phyloP scores from a whole-genome alignment of 2,888 invertebrate genomes.

The Meta bourneti region DNA sequence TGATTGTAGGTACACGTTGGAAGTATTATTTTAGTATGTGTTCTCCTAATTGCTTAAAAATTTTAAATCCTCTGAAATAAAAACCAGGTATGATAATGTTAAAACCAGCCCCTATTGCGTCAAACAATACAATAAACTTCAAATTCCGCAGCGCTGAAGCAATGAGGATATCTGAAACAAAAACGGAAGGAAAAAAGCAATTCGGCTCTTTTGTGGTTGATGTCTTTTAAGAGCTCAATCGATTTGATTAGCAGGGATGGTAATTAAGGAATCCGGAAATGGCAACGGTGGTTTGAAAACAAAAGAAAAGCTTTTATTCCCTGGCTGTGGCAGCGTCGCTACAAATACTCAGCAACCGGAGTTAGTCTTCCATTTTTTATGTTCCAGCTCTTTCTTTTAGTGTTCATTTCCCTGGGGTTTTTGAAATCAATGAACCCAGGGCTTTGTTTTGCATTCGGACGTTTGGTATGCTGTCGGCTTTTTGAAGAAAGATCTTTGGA shows the following conservation, averaged over 20 bases:
- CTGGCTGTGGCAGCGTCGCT: conserved; percentile 12
- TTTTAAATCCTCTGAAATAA: too few species aligned
- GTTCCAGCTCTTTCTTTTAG: not conserved
- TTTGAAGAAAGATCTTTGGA: not conserved
- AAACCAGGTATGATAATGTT: too few species aligned
- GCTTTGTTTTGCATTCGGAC: not conserved
- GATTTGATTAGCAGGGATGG: conserved; percentile 26
- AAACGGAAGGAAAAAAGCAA: not conserved
- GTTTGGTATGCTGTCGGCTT: not conserved
- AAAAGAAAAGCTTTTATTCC: not conserved
- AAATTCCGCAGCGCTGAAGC: not conserved
- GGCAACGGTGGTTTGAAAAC: conserved; percentile 2
- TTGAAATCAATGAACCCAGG: conserved; percentile 35
- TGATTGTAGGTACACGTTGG: too few species aligned
- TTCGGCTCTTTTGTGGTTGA: not conserved
- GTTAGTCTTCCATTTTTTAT: conserved; percentile 14
- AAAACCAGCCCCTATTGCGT: too few species aligned
- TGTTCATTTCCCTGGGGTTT: not conserved
- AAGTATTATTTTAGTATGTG: too few species aligned
- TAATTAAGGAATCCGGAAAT: conserved; percentile 42
- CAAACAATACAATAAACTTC: too few species aligned
- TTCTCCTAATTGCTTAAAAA: too few species aligned
- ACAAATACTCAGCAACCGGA: conserved; percentile 32
- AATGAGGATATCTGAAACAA: not conserved
- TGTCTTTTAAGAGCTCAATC: conserved; percentile 14